These are phyloP conservation scores for Drosophila histrio DNA, from an alignment of 2,888 invertebrate species.

Conservation along the genomic window DNA sequence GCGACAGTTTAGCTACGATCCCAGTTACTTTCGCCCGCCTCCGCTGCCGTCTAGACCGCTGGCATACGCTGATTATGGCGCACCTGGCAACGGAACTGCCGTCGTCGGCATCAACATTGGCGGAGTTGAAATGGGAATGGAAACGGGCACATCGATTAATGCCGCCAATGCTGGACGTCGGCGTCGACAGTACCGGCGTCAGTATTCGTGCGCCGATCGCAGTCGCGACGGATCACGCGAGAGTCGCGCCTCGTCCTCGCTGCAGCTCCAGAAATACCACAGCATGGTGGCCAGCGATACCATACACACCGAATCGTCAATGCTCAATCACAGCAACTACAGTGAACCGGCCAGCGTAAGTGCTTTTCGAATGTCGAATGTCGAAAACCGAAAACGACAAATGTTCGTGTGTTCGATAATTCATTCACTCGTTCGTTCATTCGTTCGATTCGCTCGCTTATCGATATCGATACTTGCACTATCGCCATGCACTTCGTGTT, in stretches of 20 bases:
- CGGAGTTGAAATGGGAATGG: neutral
- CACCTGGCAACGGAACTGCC: constrained; percentile 31
- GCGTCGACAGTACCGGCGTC: constrained; percentile 82
- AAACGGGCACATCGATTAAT: constrained; percentile 11
- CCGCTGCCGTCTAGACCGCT: constrained; percentile 70
- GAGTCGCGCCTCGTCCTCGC: constrained; percentile 80
- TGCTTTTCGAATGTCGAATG: constrained; percentile 39
- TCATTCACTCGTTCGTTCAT: constrained; percentile 16
- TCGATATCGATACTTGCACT: constrained; percentile 56
- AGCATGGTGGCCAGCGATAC: constrained; percentile 79
- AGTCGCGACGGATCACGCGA: constrained; percentile 82
- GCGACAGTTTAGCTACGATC: constrained; percentile 84
- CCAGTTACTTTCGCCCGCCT: constrained; percentile 82
- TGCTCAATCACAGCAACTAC: constrained; percentile 75
- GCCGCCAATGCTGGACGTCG: constrained; percentile 76
- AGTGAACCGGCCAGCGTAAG: constrained; percentile 82
- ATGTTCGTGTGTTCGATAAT: constrained; percentile 18
- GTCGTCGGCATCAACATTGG: constrained; percentile 47
- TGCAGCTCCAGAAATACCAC: constrained; percentile 66
- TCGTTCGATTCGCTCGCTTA: constrained; percentile 49
- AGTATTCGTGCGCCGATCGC: constrained; percentile 83
- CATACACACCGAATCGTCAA: constrained; percentile 75
- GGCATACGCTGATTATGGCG: constrained; percentile 64
- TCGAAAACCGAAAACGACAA: constrained; percentile 8
- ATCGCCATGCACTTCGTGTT: constrained; percentile 57